Base-by-base conservation (phyloP, 2,888 invertebrate species). In the Drymonia ruficornis region DNA sequence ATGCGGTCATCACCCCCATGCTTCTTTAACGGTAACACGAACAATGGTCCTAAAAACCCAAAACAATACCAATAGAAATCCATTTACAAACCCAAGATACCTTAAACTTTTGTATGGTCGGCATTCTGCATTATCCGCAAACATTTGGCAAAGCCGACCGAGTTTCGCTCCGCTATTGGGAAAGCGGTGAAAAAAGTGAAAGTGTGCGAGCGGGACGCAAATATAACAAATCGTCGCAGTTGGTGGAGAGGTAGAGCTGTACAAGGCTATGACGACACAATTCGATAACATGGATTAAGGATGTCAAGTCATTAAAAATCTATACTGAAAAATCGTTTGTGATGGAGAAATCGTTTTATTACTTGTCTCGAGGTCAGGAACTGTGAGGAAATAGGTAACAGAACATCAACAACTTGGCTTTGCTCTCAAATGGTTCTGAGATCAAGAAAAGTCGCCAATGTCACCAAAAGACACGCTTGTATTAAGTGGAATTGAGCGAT, bases 141-240 rank as follows among this genome's bases (percentile, higher is more conserved):
- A 84, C 80, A 86, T 89, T 89, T 86, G 86, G 87, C 87, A 83
- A 80, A 80, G 76, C 59, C 82, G 81, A 68, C 80, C 81, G 83
- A 83, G 84, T 85, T 87, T 81, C 84, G 82, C 80, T 87, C 80
- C 84, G 82, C 80, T 81, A 86, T 88, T 86, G 86, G 83, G 90
- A 90, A 89, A 90, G 89, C 83, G 77, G 80, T 77, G 78, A 83
- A 86, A 88, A 89, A 89, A 89, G 89, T 87, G 90, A 89, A 89
- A 90, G 90, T 78, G 81, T 52, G 70, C 78, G 73, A 86, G 74
- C 61, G 81, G 74, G 84, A 87, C 67, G 64, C 59, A 63, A 56
- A 51, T 18, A 47, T 28, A 54, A 56, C 50, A 55, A 65, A 56
- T 56, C 56, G 55, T 56, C 28, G 28, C 43, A 43, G 57, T 63